phyloP scores from a whole-genome alignment of 2,888 invertebrate genomes.

The Cantharis rufa region DNA sequence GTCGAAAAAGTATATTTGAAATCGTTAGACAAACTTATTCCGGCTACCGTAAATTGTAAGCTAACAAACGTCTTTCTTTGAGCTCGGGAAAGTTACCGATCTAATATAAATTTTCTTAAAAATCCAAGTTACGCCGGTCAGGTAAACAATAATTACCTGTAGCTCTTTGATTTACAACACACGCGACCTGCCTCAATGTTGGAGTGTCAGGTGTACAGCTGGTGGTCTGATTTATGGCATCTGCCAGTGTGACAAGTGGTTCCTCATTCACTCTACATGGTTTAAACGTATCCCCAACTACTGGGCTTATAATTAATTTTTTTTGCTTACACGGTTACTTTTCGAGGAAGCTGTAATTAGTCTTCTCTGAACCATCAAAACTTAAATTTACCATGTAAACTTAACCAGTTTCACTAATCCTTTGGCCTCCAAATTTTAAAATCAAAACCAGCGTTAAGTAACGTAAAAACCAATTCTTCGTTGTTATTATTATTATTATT shows the following conservation, averaged over 20 bases:
- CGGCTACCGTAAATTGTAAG: background rate
- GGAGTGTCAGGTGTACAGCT: conserved; percentile 39
- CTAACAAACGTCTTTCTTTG: conserved; percentile 1
- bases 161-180: conserved; percentile 34
- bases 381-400: conserved; percentile 1
- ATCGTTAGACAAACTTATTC: background rate
- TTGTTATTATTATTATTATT: no score
- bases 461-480: background rate
- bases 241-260: conserved; percentile 36
- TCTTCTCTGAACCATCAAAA: conserved; percentile 4
- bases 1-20: background rate
- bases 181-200: conserved; percentile 40
- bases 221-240: conserved; percentile 37
- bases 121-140: background rate
- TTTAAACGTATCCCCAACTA: conserved; percentile 21
- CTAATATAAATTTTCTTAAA: conserved; percentile 1
- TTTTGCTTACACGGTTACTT: conserved; percentile 16
- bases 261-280: conserved; percentile 31
- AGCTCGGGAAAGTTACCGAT: background rate
- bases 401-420: background rate
- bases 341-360: conserved; percentile 13
- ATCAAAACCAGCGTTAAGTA: background rate
- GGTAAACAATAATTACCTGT: conserved; percentile 5
- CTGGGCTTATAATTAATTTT: conserved; percentile 26
- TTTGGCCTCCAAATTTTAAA: background rate